These are phyloP conservation scores for Oeneis ivallda DNA, from an alignment of 2,888 invertebrate species.

Conservation along the genomic window DNA sequence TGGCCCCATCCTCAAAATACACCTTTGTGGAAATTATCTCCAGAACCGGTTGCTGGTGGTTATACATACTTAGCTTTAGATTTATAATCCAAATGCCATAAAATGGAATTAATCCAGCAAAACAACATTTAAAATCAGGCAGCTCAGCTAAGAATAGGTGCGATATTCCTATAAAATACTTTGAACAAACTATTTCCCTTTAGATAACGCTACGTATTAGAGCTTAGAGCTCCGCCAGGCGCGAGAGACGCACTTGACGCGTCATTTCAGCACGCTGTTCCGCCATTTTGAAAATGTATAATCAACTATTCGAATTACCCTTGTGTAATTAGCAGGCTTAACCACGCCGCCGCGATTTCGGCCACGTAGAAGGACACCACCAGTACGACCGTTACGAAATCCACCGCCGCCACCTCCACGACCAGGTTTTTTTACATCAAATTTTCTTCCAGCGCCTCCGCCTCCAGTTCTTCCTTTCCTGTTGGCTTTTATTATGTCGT, in stretches of 20 bases:
- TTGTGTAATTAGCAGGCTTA: slow-evolving; percentile 83
- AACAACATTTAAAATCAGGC: slow-evolving; percentile 6
- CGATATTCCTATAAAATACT: slow-evolving; percentile 16
- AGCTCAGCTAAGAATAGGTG: slow-evolving; percentile 10
- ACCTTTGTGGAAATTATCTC: slow-evolving; percentile 7
- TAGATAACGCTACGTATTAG: slow-evolving; percentile 17
- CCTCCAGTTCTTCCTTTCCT: slow-evolving; percentile 85
- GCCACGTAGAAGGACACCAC: slow-evolving; percentile 83
- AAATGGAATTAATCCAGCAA: slow-evolving; percentile 1
- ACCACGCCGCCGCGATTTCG: slow-evolving; percentile 87
- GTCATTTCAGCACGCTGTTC: slow-evolving; percentile 67
- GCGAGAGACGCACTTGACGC: slow-evolving; percentile 50
- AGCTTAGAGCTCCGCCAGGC: slow-evolving; percentile 19
- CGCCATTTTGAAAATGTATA: slow-evolving; percentile 62
- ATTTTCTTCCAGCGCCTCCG: slow-evolving; percentile 79
- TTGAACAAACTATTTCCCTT: slow-evolving; percentile 11
- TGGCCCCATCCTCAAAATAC: slow-evolving; percentile 5
- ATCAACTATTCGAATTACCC: slow-evolving; percentile 83
- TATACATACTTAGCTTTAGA: slow-evolving; percentile 4
- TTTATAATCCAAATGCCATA: slow-evolving; percentile 3
- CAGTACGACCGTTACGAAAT: slow-evolving; percentile 79
- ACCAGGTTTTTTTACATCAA: slow-evolving; percentile 65
- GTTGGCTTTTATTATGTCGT: slow-evolving; percentile 96
- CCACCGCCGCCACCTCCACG: slow-evolving; percentile 66
- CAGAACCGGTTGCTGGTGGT: slow-evolving; percentile 16